Evolutionary conservation across 2,888 invertebrate species (phyloP), one percentile per base, ranked within the genome.

Genomic region (Trisateles emortualis): DNA sequence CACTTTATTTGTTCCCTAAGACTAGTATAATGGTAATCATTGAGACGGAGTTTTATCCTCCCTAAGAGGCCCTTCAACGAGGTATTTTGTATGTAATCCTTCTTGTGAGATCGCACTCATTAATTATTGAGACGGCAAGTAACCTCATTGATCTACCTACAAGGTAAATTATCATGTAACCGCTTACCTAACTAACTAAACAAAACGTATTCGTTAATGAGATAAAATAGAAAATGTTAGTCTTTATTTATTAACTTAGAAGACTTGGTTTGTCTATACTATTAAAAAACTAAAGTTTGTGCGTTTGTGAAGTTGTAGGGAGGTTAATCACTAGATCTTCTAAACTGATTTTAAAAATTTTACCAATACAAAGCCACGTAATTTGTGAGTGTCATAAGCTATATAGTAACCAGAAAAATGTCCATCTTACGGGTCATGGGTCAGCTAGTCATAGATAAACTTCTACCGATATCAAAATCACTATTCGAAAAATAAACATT

Each of bases 31-130:
- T 66, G 56, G 59, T 63, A 62, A 74, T 74, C 60, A 74, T 74
- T 61, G 49, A 39, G 16, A 49, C 33, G 55, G 40, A 53, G 52
- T 55, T 55, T 51, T 24, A 53, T 50, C 46, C 41, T 53, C 35
- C 54, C 46, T 57, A 46, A 30, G 54, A 60, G 59, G 62, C 56
- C 56, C 52, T 64, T 57, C 53, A 59, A 38, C 38, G 44, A 51
- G 47, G 51, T 52, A 60, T 72, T 65, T 66, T 59, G 59, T 61
- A 36, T 58, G 64, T 76, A 73, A 75, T 74, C 72, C 63, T 60
- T 68, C 65, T 64, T 59, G 46, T 52, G 55, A 67, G 64, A 64
- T 59, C 48, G 46, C 42, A 51, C 52, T 64, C 64, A 66, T 71
- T 71, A 68, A 66, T 72, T 72, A 68, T 72, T 65, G 39, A 60